Evolutionary conservation across 1,140 invertebrate genomes (phyloP).

Genomic region (Forficula auricularia): DNA sequence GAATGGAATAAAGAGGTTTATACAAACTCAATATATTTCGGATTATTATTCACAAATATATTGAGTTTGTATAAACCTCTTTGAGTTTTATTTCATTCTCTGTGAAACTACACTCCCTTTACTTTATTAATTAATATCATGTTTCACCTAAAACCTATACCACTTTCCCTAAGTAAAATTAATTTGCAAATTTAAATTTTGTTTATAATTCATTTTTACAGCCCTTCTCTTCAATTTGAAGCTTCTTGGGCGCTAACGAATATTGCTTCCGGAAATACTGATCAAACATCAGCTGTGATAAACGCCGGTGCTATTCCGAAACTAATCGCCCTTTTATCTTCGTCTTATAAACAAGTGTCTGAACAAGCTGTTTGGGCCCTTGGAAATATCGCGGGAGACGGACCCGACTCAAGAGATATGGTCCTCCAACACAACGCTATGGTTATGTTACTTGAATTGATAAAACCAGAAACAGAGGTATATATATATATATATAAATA

Average conservation of each 20-base stretch:
- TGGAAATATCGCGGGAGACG: slow-evolving; percentile 92
- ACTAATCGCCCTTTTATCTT: slow-evolving; percentile 59
- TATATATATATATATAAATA: background rate
- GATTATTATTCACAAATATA: too few species aligned
- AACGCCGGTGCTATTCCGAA: slow-evolving; percentile 67
- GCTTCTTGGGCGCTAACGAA: slow-evolving; percentile 97
- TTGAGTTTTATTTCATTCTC: background rate
- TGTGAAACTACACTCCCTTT: background rate
- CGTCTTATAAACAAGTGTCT: slow-evolving; percentile 56
- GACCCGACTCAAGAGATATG: slow-evolving; percentile 52
- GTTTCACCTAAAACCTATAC: too few species aligned
- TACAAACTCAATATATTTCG: too few species aligned
- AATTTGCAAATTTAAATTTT: too few species aligned
- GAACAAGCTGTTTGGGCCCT: slow-evolving; percentile 97
- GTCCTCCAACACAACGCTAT: slow-evolving; percentile 48
- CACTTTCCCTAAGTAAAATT: too few species aligned
- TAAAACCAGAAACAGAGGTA: slow-evolving; percentile 38
- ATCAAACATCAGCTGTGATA: slow-evolving; percentile 50
- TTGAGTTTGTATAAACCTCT: background rate
- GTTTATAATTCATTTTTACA: slow-evolving; percentile 25
- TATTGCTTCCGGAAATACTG: slow-evolving; percentile 76
- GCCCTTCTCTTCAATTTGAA: slow-evolving; percentile 86
- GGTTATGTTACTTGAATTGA: slow-evolving; percentile 43
- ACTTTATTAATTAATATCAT: background rate
- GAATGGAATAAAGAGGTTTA: too few species aligned